Base-by-base conservation (phyloP, 1,140 invertebrate species). In the Monochamus saltuarius region DNA sequence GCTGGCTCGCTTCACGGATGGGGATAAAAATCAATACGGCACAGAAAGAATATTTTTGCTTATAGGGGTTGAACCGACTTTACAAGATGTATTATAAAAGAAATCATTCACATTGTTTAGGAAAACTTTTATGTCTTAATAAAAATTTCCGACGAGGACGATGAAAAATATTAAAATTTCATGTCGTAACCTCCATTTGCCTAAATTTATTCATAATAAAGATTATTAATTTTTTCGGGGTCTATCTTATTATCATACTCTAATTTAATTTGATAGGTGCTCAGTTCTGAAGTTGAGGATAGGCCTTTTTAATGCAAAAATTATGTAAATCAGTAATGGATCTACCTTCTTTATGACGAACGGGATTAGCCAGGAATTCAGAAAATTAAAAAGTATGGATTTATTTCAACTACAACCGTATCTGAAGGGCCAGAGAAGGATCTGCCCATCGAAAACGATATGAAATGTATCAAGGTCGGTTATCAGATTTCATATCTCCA, bases 11-110 rank as follows among this genome's bases (percentile, higher is more conserved):
- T 69, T 54, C 47, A 63, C 67, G 65, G 69, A 64, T 66, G 69
- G 69, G 73, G 70, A 74, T 73, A 65, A 74, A 74, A 74, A 74
- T 74, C 73, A 74, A 74, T 74, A 73, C 69, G 69, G 66, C 67
- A 68, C 64, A 73, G 71, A 73, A 71, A 71, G 71, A 71, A 73
- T 73, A 73, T 73, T 72, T 72, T 72, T 73, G 71, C 69, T 73
- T 73, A 71, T 71, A 67, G 62, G 68, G 68, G 65, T 62, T 67
- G 62, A 67, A 56, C 56, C 46, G 52, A 65, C 53, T 65, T 65
- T 67, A 65, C 57, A 64, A 64, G 65, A 62, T 65, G 53, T 59
- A 65, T 62, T 62, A 60, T 62, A 54, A 63, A 65, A 42, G 47
- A 63, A 62, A 61, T 65, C 53, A 50, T 45, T 36, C 54, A 46